Percentiles rank a stretch among this genome's conserved stretches.
phyloP scores from a whole-genome alignment of 2,797 vertebrate genomes.

The Crocodylus rhombifer region DNA sequence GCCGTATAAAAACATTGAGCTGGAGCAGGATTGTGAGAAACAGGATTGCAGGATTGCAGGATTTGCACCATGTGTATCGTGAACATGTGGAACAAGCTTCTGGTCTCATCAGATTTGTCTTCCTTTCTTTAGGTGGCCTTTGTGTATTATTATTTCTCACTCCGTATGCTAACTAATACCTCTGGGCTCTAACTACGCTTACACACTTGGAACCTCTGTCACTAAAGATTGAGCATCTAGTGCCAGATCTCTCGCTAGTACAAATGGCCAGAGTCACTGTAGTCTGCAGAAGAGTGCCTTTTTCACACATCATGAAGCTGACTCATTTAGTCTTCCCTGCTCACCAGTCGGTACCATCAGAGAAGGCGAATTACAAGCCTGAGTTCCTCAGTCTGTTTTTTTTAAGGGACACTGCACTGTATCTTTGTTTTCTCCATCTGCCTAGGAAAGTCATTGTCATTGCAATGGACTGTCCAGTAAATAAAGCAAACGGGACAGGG shows the following conservation, averaged over 20 bases:
- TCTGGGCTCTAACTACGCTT: fast-evolving
- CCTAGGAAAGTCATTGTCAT: neutral
- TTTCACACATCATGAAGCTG: neutral
- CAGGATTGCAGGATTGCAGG: too few relatives aligned
- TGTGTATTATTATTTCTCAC: neutral
- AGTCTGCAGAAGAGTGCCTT: neutral
- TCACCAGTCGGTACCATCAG: neutral
- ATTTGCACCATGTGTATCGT: fast-evolving
- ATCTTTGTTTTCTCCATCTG: neutral
- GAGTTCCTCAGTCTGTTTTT: neutral
- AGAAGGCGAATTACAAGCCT: neutral
- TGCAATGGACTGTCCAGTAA: neutral
- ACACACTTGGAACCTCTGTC: neutral
- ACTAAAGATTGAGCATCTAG: too few relatives aligned
- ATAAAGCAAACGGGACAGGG: neutral
- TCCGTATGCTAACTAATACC: neutral
- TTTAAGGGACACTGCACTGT: neutral
- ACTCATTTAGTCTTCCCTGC: neutral
- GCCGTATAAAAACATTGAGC: neutral
- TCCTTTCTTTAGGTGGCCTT: neutral
- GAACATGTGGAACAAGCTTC: fast-evolving
- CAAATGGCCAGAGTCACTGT: fast-evolving
- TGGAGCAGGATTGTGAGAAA: neutral
- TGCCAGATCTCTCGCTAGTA: too few relatives aligned
- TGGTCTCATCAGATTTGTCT: neutral